Percentiles rank a stretch among this genome's conserved stretches.
Conservation (phyloP, 2,888 invertebrate species). For the Ephialtes manifestator region DNA sequence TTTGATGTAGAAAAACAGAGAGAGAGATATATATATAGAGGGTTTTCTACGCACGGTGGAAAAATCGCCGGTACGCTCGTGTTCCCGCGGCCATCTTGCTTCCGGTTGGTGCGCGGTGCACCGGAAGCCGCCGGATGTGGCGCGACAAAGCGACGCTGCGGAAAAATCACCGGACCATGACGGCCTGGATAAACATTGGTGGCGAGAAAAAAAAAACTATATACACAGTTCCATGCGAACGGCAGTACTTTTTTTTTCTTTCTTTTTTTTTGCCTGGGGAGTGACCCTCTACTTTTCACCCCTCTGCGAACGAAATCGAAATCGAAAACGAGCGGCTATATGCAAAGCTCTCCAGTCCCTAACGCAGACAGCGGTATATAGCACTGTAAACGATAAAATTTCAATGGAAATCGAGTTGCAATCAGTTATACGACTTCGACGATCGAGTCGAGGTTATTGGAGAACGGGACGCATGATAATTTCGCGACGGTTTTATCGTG, state of each 20-base stretch:
- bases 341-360: conserved; percentile 14
- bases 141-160: conserved; percentile 83
- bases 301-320: conserved; percentile 29
- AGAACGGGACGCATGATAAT: conserved; percentile 13
- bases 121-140: conserved; percentile 83
- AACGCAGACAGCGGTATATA: not conserved
- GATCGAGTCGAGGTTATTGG: conserved; percentile 32
- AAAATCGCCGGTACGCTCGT: conserved; percentile 42
- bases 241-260: conserved; percentile 28
- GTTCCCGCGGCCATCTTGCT: conserved; percentile 83
- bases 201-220: conserved; percentile 52
- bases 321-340: conserved; percentile 24
- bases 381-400: conserved; percentile 49
- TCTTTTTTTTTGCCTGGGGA: conserved; percentile 36
- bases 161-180: conserved; percentile 84
- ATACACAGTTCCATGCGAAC: conserved; percentile 5
- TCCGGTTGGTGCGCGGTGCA: conserved; percentile 78
- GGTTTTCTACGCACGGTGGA: conserved; percentile 16
- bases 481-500: conserved; percentile 20
- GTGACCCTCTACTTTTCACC: conserved; percentile 10
- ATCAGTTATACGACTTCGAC: conserved; percentile 52
- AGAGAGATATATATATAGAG: not conserved
- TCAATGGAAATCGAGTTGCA: conserved; percentile 54
- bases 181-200: conserved; percentile 80
- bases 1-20: conserved; percentile 49